Evolutionary conservation across 1,140 invertebrate species (phyloP).

Genomic region (Hylaeus volcanicus): DNA sequence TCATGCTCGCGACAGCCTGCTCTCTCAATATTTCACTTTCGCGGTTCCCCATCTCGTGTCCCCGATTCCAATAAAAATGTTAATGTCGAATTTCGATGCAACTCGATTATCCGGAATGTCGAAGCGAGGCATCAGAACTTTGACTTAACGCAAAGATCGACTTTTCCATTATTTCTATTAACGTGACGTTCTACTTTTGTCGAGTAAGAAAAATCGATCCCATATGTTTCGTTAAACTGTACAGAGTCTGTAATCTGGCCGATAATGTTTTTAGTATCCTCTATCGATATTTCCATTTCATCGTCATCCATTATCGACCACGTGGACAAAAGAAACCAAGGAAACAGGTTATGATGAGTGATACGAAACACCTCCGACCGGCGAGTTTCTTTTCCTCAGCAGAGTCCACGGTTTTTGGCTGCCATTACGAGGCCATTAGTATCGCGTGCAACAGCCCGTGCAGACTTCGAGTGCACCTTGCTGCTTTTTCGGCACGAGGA

Average conservation of each 20-base stretch:
- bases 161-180: no score
- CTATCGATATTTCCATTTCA: no score
- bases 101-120: constrained; percentile 31
- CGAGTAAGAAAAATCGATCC: no score
- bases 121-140: background rate
- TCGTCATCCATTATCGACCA: no score
- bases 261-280: no score
- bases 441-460: constrained; percentile 59
- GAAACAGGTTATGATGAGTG: no score
- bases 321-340: no score
- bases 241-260: no score
- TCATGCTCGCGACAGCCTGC: background rate
- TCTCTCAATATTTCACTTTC: constrained; percentile 17
- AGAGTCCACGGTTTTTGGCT: constrained; percentile 36
- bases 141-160: no score
- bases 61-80: constrained; percentile 25
- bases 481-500: constrained; percentile 25
- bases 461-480: constrained; percentile 17
- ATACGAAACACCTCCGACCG: no score
- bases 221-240: no score
- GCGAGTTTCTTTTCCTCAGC: constrained; percentile 8
- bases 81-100: constrained; percentile 39
- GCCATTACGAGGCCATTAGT: constrained; percentile 62
- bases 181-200: no score
- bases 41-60: background rate